Base-by-base conservation (phyloP, 2,797 vertebrate genomes). In the Enteromius afrohamiltoni region DNA sequence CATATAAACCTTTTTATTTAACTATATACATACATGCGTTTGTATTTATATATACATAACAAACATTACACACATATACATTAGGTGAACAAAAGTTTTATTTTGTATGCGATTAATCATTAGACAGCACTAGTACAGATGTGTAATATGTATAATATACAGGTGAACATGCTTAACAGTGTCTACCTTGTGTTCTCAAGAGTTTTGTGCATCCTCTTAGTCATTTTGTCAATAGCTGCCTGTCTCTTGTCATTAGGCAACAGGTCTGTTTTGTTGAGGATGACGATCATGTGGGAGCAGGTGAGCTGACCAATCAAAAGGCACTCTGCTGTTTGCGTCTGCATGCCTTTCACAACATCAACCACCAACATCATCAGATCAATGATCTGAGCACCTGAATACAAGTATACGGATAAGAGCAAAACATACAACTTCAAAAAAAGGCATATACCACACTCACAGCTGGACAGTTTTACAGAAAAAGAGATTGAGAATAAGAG, bases 331-430 rank as follows among this genome's bases (percentile, higher is more conserved):
- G 98, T 98, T 94, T 99, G 98, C 0, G 98, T 99, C 94, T 99
- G 98, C 93, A 99, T 94, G 0, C 98, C 98, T 90, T 99, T 99
- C 86, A 98, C 97, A 91, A 99, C 96, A 0, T 99, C 98, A 60
- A 99, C 97, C 86, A 99, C 98, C 85, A 99, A 93, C 95, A 99
- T 95, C 98, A 99, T 99, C 90, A 99, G 91, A 90, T 99, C 98
- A 51, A 99, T 99, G 87, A 99, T 99, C 92, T 99, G 98, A 76
- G 98, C 97, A 88, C 98, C 98, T 99, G 85, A 79, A 79, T 21
- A 60, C n/a, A 87, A 62, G 69, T 11, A 79, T 40, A 80, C 16
- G 82, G 8, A 29, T 21, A 6, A 85, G 81, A 87, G 21, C 82
- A 82, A 90, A 88, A 90, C 68, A 91, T 76, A 68, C 88, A 86